Conservation (phyloP, 2,113 vertebrate species). For the Plecotus auritus region DNA sequence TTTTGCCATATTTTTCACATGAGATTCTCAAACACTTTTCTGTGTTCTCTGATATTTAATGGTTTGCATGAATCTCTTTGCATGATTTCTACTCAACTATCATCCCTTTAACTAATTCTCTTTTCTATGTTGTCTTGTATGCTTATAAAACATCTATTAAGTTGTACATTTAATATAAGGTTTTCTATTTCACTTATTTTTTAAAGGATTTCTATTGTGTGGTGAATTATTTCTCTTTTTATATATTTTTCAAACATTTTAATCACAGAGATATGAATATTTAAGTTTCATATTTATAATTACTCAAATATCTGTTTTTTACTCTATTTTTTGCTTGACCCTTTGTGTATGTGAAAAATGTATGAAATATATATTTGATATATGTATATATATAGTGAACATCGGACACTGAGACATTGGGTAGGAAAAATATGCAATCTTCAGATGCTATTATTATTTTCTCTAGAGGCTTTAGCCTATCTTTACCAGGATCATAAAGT, state of each 20-base stretch:
- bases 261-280: background rate
- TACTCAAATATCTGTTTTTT: background rate
- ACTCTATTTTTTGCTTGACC: background rate
- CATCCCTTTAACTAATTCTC: background rate
- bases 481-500: background rate
- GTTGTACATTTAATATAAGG: background rate
- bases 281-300: background rate
- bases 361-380: background rate
- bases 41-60: background rate
- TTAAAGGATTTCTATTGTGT: background rate
- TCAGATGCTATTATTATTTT: background rate
- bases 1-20: background rate
- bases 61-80: background rate
- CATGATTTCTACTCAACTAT: background rate
- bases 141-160: background rate
- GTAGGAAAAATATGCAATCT: background rate
- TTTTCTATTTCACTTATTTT: background rate
- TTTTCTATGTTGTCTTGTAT: background rate
- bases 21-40: background rate
- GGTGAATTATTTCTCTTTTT: background rate
- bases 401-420: background rate
- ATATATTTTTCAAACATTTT: background rate
- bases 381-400: background rate
- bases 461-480: background rate
- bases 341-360: background rate